These are phyloP conservation scores for Sipunculus nudus DNA, from an alignment of 2,888 invertebrate species.

Conservation along the genomic window DNA sequence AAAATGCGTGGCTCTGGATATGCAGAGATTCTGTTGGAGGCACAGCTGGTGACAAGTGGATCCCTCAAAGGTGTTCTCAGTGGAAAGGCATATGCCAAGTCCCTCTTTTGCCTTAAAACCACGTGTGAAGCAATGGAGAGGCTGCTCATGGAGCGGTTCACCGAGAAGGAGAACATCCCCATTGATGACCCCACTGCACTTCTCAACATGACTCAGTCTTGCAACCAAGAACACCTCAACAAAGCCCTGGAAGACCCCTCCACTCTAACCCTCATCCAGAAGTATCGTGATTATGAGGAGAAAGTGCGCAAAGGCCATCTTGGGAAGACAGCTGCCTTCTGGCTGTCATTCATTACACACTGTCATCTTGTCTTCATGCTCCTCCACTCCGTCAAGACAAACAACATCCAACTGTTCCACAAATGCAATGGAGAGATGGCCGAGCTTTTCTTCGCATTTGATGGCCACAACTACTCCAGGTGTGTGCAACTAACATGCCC, in stretches of 20 bases:
- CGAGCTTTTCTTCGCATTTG: no score
- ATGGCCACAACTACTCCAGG: no score
- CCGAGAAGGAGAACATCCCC: neutral
- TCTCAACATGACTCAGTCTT: neutral
- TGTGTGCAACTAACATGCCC: no score
- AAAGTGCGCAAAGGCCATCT: constrained; percentile 2
- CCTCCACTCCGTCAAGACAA: no score
- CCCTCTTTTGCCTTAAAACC: constrained; percentile 16
- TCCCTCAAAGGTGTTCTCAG: constrained; percentile 25
- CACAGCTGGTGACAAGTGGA: constrained; percentile 24
- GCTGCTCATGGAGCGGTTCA: constrained; percentile 15
- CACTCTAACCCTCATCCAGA: neutral
- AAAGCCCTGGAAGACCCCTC: constrained; percentile 2
- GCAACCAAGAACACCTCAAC: constrained; percentile 2
- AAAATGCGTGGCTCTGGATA: constrained; percentile 18
- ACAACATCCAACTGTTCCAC: no score
- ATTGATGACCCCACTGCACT: constrained; percentile 6
- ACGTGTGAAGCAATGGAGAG: constrained; percentile 22
- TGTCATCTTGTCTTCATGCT: no score
- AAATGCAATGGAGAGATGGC: constrained; percentile 18
- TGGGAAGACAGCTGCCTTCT: no score
- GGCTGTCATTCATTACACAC: no score
- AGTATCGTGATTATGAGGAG: neutral
- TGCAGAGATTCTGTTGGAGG: constrained; percentile 21
- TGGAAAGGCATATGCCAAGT: constrained; percentile 20